Percentiles rank a stretch among this genome's conserved stretches.
Conservation (phyloP, 2,797 vertebrate species). For the Pterois miles region DNA sequence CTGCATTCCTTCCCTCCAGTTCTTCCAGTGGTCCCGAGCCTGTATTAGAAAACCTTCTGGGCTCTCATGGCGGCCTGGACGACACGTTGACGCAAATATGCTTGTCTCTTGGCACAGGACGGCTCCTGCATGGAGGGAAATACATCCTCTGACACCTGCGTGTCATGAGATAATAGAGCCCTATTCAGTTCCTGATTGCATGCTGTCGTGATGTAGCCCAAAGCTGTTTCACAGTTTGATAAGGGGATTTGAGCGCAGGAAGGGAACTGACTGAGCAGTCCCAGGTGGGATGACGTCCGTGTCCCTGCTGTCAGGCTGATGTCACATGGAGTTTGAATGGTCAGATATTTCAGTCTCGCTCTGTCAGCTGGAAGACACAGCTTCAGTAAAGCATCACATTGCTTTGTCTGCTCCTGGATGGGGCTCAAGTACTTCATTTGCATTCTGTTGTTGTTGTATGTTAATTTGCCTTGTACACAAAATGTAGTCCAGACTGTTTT, state of each 20-base stretch:
- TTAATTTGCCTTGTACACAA: neutral
- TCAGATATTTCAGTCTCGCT: constrained; percentile 11
- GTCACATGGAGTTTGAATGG: constrained; percentile 33
- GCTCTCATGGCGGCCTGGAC: constrained; percentile 40
- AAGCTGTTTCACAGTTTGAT: constrained; percentile 61
- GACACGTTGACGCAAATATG: constrained; percentile 46
- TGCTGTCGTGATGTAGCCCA: constrained; percentile 56
- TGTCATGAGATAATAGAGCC: constrained; percentile 51
- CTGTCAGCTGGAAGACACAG: neutral
- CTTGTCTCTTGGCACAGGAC: constrained; percentile 40
- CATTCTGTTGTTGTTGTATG: neutral
- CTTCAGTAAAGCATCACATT: neutral
- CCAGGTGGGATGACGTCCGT: constrained; percentile 59
- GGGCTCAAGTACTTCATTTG: neutral
- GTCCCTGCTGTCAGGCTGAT: constrained; percentile 43
- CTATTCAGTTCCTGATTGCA: constrained; percentile 61
- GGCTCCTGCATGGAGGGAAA: constrained; percentile 40
- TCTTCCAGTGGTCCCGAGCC: neutral
- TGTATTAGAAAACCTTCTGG: constrained; percentile 31
- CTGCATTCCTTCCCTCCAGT: neutral
- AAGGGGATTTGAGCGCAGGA: constrained; percentile 62
- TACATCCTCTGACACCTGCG: constrained; percentile 52
- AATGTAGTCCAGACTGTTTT: neutral
- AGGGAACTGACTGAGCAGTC: constrained; percentile 54
- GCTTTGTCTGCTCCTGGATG: neutral